These are phyloP conservation scores for Drosophila yakuba DNA, from an alignment of 1,140 invertebrate genomes.

Conservation along the genomic window DNA sequence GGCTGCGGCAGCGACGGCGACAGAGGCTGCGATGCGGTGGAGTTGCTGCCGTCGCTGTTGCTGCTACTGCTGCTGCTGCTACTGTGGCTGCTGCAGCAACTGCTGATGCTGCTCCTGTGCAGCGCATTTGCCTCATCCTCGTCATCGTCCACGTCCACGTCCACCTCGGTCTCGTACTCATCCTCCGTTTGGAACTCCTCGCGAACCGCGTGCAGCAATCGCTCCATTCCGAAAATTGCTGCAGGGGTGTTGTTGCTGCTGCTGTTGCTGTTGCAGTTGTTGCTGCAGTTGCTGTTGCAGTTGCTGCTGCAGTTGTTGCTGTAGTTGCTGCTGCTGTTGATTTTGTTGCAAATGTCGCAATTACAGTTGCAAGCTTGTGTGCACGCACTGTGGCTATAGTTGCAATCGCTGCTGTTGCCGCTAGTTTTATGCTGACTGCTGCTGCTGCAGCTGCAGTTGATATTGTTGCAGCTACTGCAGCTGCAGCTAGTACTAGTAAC, in stretches of 20 bases:
- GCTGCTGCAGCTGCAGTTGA: slow-evolving; percentile 1
- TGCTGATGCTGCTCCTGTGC: slow-evolving; percentile 19
- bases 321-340: slow-evolving; percentile 15
- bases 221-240: slow-evolving; percentile 63
- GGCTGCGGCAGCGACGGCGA: slow-evolving; percentile 5
- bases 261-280: slow-evolving; percentile 15
- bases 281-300: neutral
- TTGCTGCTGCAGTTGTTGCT: slow-evolving; percentile 15
- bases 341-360: slow-evolving; percentile 19
- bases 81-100: slow-evolving; percentile 5
- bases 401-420: slow-evolving; percentile 24
- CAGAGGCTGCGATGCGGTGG: slow-evolving; percentile 1
- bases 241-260: slow-evolving; percentile 24
- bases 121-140: neutral
- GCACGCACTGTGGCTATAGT: neutral
- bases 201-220: slow-evolving; percentile 70
- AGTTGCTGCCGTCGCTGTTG: slow-evolving; percentile 12
- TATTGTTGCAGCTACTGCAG: slow-evolving; percentile 14
- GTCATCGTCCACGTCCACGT: neutral
- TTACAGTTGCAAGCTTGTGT: slow-evolving; percentile 11
- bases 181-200: slow-evolving; percentile 78
- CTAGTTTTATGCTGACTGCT: neutral
- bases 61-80: slow-evolving; percentile 13
- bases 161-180: slow-evolving; percentile 42
- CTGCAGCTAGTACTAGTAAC: no score